Conservation (phyloP, 1,140 invertebrate species). For the Agrilus planipennis region DNA sequence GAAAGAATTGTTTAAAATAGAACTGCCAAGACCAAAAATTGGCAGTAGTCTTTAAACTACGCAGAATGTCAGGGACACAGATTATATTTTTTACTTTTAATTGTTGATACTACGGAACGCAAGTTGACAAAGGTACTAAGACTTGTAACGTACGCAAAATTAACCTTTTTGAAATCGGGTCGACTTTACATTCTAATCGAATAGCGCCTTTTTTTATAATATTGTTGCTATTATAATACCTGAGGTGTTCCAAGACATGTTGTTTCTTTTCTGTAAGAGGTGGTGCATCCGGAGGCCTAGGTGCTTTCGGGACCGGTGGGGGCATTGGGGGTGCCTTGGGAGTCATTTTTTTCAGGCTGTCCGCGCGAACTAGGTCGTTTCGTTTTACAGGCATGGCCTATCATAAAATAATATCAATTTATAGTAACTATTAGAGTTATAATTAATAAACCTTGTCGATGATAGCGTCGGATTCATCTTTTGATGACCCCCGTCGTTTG, state of each 20-base stretch:
- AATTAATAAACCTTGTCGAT: constrained; percentile 4
- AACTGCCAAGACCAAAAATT: too few relatives aligned
- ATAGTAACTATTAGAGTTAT: background rate
- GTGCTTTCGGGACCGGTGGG: constrained; percentile 48
- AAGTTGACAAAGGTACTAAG: too few relatives aligned
- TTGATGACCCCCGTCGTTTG: constrained; percentile 13
- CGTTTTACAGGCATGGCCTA: constrained; percentile 18
- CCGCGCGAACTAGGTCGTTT: constrained; percentile 23
- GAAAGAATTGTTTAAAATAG: too few relatives aligned
- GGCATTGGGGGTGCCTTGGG: constrained; percentile 58
- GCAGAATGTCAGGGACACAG: too few relatives aligned
- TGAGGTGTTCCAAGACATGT: too few relatives aligned
- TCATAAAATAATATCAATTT: background rate
- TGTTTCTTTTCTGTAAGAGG: constrained; percentile 40
- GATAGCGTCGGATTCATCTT: constrained; percentile 8
- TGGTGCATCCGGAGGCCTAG: constrained; percentile 33
- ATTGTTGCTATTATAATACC: too few relatives aligned
- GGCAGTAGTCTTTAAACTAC: too few relatives aligned
- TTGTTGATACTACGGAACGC: too few relatives aligned
- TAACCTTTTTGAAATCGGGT: background rate
- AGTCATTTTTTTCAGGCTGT: constrained; percentile 30
- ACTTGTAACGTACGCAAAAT: background rate
- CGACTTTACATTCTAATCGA: too few relatives aligned
- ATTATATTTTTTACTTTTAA: too few relatives aligned
- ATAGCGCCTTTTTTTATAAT: too few relatives aligned